Evolutionary conservation across 1,140 invertebrate species (phyloP), one percentile per base, ranked within the genome.

Genomic region (Lasioglossum albipes): DNA sequence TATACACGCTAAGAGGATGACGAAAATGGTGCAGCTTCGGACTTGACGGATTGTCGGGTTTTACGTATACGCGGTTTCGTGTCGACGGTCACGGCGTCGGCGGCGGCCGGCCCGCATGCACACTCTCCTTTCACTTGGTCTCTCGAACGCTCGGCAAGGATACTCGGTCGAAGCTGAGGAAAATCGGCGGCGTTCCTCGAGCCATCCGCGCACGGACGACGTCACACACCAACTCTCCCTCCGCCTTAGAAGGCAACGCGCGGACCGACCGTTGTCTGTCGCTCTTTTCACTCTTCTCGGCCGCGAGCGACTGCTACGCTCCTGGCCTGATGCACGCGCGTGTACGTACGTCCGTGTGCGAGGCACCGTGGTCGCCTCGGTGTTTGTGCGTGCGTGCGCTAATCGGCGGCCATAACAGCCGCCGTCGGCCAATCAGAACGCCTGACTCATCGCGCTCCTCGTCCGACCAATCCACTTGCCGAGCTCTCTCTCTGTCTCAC

Each of bases 11-110:
- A 85, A 22, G 67, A 68, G 75, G 71, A 59, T 52, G 75, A 75
- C 66, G 68, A 86, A 79, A 84, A 82, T 82, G 67, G 62, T 79
- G 75, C 75, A 68, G 66, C 84, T 75, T 82, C 75, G 79, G 82
- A 83, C 70, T 88, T 87, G 90, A 90, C 89, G 89, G 90, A 91
- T 91, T 90, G 89, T 91, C 89, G 90, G 79, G 81, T 87, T 88
- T 91, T 90, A 89, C 90, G 90, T 91, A 91, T 91, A 90, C 90
- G 77, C 83, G 87, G 81, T 85, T 36, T 90, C 10, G 80, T 80
- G 59, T 81, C 78, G 82, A 82, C 75, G 84, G 84, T 85, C 84
- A 16, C 52, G 83, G 83, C 83, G 83, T 85, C 71, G 84, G 45
- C 74, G 80, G 64, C 77, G 80, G 64, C 77, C 76, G 82, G 76